Evolutionary conservation across 2,888 invertebrate species (phyloP).

Genomic region (Gryllus longicercus): DNA sequence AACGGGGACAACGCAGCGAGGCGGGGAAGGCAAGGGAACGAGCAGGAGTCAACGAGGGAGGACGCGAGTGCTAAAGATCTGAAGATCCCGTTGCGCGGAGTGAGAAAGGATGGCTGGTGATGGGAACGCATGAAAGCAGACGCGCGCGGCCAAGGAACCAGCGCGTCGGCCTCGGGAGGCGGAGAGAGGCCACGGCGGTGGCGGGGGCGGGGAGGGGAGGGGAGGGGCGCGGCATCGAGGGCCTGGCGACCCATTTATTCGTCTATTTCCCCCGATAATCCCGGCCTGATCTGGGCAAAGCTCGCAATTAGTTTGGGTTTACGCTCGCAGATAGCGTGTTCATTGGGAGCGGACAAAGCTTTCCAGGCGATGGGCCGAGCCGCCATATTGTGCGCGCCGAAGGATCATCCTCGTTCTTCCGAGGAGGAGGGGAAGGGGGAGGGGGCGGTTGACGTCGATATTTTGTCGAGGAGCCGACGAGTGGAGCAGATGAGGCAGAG

Average conservation of each 20-base stretch:
- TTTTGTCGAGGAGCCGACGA: too few species aligned
- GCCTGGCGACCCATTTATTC: not conserved
- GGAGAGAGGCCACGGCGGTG: too few species aligned
- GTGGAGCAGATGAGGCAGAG: too few species aligned
- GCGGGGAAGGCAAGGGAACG: too few species aligned
- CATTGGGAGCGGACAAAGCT: not conserved
- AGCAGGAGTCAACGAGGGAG: too few species aligned
- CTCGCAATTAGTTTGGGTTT: constrained; percentile 7
- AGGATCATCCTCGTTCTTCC: not conserved
- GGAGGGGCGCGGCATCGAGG: not conserved
- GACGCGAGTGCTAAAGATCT: too few species aligned
- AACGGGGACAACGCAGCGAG: too few species aligned
- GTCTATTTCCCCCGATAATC: not conserved
- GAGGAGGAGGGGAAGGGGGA: not conserved
- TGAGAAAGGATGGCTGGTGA: too few species aligned
- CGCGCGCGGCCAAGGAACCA: too few species aligned
- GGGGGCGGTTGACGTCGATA: not conserved
- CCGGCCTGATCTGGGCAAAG: not conserved
- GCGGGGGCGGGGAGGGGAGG: not conserved
- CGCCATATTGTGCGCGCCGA: not conserved
- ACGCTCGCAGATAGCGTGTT: constrained; percentile 9
- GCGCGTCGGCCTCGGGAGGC: too few species aligned
- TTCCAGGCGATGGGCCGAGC: not conserved
- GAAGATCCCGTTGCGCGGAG: too few species aligned
- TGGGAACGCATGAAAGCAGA: too few species aligned